Evolutionary conservation across 35 echinoderm and acorn worm genomes (phyloP), one percentile per base, ranked within the genome.

Genomic region (Heliocidaris erythrogramma): DNA sequence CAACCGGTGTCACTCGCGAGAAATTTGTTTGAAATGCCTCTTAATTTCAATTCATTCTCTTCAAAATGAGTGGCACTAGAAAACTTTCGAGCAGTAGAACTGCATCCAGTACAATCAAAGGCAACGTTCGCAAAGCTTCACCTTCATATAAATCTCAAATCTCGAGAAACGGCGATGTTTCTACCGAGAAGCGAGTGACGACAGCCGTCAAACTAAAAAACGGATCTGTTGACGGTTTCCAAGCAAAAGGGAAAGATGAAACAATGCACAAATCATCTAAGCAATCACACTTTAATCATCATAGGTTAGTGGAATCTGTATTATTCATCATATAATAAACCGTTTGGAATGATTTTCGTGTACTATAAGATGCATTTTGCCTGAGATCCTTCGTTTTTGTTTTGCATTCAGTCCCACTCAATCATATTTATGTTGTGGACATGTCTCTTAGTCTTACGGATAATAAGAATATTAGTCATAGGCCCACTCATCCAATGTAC

Each of bases 181-280:
- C 65, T n/a, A 78, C 18, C 65, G 65, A 78, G 65, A 78, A 78
- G 27, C 65, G 65, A 78, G 17, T 24, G 65, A 78, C 65, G 27
- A n/a, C 65, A 27, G 21, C 17, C 27, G 30, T 89, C 4, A 89
- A 48, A n/a, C n/a, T n/a, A n/a, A n/a, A n/a, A 89, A 89, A 89
- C 2, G 87, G 87, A 48, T 17, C 47, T 89, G 87, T 89, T 89
- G 87, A 89, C 32, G 87, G 87, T 89, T 89, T 89, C 87, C 87
- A 89, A 89, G 87, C 87, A 89, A 89, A 48, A 89, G 24, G 87
- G 18, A 89, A 89, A 48, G 47, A 48, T 18, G 87, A 47, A 47
- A 89, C 47, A 32, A 1, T 48, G 47, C 30, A 13, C 47, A 89
- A n/a, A 89, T 47, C 87, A 17, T 47, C 31, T 5, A 4, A 30